Percentiles rank a stretch among this genome's conserved stretches.
Evolutionary conservation across 2,113 vertebrate species (phyloP).

Genomic region (Poeciliopsis occidentalis): DNA sequence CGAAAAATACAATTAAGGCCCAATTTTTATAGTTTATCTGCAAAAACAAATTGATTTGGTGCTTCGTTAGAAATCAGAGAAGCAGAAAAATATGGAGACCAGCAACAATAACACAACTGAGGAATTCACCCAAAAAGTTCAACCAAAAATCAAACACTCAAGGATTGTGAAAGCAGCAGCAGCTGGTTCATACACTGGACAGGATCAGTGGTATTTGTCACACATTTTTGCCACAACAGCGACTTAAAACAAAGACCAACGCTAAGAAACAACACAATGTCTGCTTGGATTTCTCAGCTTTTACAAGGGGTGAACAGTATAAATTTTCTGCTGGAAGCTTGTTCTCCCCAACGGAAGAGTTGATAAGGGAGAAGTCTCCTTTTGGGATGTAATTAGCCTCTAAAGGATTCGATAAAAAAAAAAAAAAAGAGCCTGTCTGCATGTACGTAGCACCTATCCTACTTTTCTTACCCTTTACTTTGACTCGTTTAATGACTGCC

Average conservation of each 20-base stretch:
- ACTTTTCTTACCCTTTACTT: neutral
- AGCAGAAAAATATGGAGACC: no score
- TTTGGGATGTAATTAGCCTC: neutral
- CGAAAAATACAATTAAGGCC: no score
- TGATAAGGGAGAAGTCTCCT: neutral
- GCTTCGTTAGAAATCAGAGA: no score
- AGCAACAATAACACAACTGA: no score
- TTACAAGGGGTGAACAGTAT: no score
- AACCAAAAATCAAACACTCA: no score
- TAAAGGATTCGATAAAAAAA: neutral
- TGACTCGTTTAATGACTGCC: neutral
- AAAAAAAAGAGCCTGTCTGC: neutral
- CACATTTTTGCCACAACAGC: neutral
- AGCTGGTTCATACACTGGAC: neutral
- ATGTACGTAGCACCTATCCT: neutral
- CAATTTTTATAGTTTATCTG: no score
- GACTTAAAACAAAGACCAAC: neutral
- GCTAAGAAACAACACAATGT: neutral
- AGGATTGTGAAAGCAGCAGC: no score
- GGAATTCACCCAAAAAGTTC: no score
- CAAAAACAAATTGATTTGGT: no score
- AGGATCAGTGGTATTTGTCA: neutral
- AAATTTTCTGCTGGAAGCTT: neutral
- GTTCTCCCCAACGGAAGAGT: neutral
- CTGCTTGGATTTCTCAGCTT: neutral